Evolutionary conservation across 30 jellyfish, hydroid and myxozoan genomes (phyloP), one percentile per base, ranked within the genome.

Genomic region (Hydra vulgaris): DNA sequence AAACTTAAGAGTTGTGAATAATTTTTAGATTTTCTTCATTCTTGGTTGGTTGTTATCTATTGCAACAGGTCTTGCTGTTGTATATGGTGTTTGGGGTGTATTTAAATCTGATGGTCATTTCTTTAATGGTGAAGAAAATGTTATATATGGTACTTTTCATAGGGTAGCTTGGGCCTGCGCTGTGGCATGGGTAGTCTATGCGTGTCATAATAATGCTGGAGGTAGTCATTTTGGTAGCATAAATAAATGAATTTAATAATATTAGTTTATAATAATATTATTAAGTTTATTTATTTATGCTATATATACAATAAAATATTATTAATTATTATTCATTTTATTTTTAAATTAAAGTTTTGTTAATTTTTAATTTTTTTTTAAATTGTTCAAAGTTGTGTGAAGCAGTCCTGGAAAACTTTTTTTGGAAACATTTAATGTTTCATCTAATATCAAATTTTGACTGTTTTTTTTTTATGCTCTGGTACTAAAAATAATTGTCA

Each of bases 111-210:
- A 81, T 12, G 92, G 92, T 21, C 23, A 26, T 12, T 74, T 66
- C 0, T 86, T 91, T 56, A 82, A 56, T 27, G 68, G 26, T 15
- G 94, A 90, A 18, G 98, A 85, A 76, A 86, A 86, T 67, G 71
- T 83, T n/a, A 20, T 77, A 5, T 91, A 86, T 61, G 96, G 88
- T 18, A 77, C 98, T 0, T 81, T 91, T 24, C 25, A 76, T n/a
- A 73, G 95, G 7, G 72, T 86, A 25, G 86, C 94, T 0, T 91
- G 96, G 96, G 87, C 91, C 15, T 71, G 79, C 54, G 88, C 95
- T 54, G 89, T 91, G 17, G 91, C 96, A 1, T 86, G 89, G 95
- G 98, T 91, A 15, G 82, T 86, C 25, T 91, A 85, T 78, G 95
- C 95, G 8, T 91, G 98, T 66, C 96, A 91, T 24, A 75, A 71